Percentiles rank a stretch among this genome's conserved stretches.
Evolutionary conservation across 2,113 vertebrate species (phyloP).

Genomic region (Hippolais icterina): DNA sequence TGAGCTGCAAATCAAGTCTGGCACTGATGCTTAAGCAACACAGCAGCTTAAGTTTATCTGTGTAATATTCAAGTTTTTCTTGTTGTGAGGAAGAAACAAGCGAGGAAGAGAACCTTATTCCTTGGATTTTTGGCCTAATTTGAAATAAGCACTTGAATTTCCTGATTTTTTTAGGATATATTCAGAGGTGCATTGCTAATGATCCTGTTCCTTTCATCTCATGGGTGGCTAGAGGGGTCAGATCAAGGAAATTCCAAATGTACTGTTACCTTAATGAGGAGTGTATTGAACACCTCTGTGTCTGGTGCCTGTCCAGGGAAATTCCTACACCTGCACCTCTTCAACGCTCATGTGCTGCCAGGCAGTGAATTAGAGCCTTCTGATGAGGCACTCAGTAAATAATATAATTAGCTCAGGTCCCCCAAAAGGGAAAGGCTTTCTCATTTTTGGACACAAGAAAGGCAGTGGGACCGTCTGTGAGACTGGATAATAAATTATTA

Average conservation of each 20-base stretch:
- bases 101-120: fast-evolving
- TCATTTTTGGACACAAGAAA: not conserved
- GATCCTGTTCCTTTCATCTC: not conserved
- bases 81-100: not conserved
- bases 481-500: not conserved
- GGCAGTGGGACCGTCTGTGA: not conserved
- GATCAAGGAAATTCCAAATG: not conserved
- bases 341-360: not conserved
- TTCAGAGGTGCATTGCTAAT: not conserved
- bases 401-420: not conserved
- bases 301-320: not conserved
- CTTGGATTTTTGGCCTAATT: not conserved
- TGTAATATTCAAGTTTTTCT: not conserved
- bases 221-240: not conserved
- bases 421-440: not conserved
- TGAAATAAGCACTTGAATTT: not conserved
- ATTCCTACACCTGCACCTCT: too few species aligned
- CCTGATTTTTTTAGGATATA: not conserved
- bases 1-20: not conserved
- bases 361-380: not conserved
- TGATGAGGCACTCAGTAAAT: not conserved
- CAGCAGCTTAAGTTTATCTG: not conserved
- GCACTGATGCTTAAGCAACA: not conserved
- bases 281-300: not conserved
- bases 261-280: not conserved